phyloP scores from a whole-genome alignment of 2,888 invertebrate genomes.

The Macrophya annulata region DNA sequence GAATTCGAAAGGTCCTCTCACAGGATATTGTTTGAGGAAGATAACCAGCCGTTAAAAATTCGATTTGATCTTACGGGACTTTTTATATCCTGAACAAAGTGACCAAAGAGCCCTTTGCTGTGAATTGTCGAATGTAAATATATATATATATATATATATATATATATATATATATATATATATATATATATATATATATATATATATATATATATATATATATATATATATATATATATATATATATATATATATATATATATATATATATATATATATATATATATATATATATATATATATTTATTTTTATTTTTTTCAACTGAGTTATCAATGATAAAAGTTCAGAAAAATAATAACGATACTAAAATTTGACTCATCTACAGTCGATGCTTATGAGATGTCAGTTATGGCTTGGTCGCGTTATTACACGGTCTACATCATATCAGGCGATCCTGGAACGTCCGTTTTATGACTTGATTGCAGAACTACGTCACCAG shows the following conservation, averaged over 20 bases:
- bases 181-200: too few relatives aligned
- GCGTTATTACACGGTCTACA: not conserved
- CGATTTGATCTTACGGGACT: not conserved
- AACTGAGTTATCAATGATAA: not conserved
- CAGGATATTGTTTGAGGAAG: too few relatives aligned
- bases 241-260: too few relatives aligned
- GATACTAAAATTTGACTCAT: not conserved
- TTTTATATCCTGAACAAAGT: not conserved
- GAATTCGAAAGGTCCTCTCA: too few relatives aligned
- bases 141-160: too few relatives aligned
- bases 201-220: too few relatives aligned
- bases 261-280: too few relatives aligned
- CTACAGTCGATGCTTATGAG: not conserved
- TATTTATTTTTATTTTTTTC: not conserved
- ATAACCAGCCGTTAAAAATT: too few relatives aligned
- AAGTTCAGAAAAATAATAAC: not conserved
- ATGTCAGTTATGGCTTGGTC: slow-evolving; percentile 1
- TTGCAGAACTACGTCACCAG: slow-evolving; percentile 45
- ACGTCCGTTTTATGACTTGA: slow-evolving; percentile 49
- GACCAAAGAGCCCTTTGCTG: not conserved
- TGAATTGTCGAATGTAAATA: not conserved
- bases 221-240: too few relatives aligned
- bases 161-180: too few relatives aligned
- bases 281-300: too few relatives aligned
- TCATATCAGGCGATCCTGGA: slow-evolving; percentile 20